Evolutionary conservation across 2,797 vertebrate genomes (phyloP).

Genomic region (Sebastes wilsoni): DNA sequence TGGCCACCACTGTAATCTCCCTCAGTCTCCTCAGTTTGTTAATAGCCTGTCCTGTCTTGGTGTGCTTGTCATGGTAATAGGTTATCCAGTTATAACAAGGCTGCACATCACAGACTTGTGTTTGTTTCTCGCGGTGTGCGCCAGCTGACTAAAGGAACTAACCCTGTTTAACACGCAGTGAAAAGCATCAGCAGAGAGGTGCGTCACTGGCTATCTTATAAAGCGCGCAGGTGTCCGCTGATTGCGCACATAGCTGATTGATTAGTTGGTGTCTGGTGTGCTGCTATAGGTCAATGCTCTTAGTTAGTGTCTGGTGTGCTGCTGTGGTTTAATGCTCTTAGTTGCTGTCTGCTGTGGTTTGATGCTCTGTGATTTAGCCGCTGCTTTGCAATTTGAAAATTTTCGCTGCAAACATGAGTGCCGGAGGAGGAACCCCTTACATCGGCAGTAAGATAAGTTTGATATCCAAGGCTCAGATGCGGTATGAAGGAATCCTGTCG

Average conservation of each 20-base stretch:
- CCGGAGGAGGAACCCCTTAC: constrained; percentile 84
- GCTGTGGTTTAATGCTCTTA: too few species aligned
- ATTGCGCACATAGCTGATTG: constrained; percentile 23
- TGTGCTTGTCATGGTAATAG: too few species aligned
- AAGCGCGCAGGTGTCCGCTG: constrained; percentile 57
- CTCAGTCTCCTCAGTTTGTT: too few species aligned
- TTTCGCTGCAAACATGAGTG: constrained; percentile 80
- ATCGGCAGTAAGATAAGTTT: constrained; percentile 92
- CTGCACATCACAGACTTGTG: not conserved
- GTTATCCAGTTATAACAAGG: not conserved
- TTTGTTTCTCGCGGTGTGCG: not conserved
- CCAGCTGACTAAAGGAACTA: not conserved
- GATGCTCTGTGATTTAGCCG: not conserved
- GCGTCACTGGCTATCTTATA: constrained; percentile 25
- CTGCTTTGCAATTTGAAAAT: not conserved
- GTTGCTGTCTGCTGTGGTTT: not conserved
- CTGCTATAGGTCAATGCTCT: too few species aligned
- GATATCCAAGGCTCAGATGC: constrained; percentile 94
- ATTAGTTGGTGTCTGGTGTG: not conserved
- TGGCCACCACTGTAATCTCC: too few species aligned
- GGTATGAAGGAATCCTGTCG: constrained; percentile 92
- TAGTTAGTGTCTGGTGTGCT: not conserved
- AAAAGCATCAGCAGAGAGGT: not conserved
- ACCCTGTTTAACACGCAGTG: constrained; percentile 13
- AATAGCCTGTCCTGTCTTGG: not conserved